These are phyloP conservation scores for Tenthredo scrophulariae DNA, from an alignment of 2,888 invertebrate genomes.

Conservation along the genomic window DNA sequence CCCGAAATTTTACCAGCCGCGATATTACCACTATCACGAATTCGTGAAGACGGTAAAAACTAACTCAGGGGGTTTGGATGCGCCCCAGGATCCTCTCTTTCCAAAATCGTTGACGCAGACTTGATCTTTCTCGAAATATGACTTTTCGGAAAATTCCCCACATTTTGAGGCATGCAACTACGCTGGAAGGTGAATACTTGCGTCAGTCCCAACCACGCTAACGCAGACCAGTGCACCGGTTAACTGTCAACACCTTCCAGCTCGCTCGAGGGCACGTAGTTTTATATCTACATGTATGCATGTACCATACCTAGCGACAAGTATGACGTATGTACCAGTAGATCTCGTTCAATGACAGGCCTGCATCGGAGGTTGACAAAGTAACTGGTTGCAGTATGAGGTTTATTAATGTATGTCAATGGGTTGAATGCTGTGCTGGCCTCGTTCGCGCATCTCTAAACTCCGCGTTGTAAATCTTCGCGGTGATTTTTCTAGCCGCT, in stretches of 20 bases:
- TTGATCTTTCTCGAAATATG: not conserved
- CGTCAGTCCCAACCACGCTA: slow-evolving; percentile 8
- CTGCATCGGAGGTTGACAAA: slow-evolving; percentile 6
- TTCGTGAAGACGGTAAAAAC: not conserved
- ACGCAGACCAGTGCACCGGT: not conserved
- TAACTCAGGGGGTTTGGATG: not conserved
- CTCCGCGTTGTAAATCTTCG: not conserved
- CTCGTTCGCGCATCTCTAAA: slow-evolving; percentile 24
- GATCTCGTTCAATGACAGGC: slow-evolving; percentile 2
- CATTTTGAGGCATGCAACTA: not conserved
- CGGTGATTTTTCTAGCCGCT: not conserved
- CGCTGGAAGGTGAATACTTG: not conserved
- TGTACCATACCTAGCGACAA: not conserved
- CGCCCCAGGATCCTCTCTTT: not conserved
- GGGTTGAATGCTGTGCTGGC: not conserved
- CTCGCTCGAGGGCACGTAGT: not conserved
- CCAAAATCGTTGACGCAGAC: too few relatives aligned
- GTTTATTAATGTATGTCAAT: slow-evolving; percentile 39
- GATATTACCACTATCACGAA: not conserved
- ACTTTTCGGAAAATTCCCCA: not conserved
- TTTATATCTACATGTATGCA: not conserved
- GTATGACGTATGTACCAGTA: not conserved
- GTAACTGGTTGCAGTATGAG: not conserved
- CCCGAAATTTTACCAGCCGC: not conserved
- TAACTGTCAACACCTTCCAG: not conserved